Evolutionary conservation across 2,797 vertebrate genomes (phyloP).

Genomic region (Hydrolagus colliei): DNA sequence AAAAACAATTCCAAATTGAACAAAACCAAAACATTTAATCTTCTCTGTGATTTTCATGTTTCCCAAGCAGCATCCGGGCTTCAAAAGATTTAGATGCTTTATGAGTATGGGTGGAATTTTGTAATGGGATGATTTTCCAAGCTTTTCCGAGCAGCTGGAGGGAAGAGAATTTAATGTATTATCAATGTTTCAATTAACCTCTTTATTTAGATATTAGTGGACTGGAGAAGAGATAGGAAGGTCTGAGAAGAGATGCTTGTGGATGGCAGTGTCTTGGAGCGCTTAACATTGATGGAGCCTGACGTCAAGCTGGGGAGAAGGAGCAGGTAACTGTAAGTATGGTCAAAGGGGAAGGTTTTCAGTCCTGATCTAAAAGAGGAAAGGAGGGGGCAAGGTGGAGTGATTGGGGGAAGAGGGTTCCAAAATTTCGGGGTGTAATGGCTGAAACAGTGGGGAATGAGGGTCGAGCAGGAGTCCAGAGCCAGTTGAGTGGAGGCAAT

Average conservation of each 20-base stretch:
- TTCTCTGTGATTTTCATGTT: neutral
- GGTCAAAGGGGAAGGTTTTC: no score
- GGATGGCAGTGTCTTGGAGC: neutral
- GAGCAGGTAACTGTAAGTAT: no score
- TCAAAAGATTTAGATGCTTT: neutral
- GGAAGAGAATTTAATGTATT: neutral
- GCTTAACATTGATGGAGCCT: no score
- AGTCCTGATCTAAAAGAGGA: no score
- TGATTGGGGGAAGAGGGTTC: no score
- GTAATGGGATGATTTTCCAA: neutral
- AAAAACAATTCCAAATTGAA: neutral
- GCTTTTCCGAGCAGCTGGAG: neutral
- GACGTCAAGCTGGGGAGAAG: no score
- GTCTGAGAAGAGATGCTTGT: neutral
- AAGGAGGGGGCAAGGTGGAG: no score
- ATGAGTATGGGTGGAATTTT: neutral
- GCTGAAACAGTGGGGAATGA: no score
- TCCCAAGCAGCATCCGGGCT: neutral
- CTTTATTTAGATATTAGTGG: neutral
- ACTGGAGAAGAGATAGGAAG: neutral
- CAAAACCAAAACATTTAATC: neutral
- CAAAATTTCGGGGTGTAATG: no score
- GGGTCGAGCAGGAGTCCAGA: no score
- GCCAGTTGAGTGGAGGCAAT: no score
- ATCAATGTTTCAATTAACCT: neutral